A percentile compares a stretch with the other conserved stretches of the same genome.
Evolutionary conservation across 2,113 vertebrate genomes (phyloP).

Genomic region (Toxostoma redivivum): DNA sequence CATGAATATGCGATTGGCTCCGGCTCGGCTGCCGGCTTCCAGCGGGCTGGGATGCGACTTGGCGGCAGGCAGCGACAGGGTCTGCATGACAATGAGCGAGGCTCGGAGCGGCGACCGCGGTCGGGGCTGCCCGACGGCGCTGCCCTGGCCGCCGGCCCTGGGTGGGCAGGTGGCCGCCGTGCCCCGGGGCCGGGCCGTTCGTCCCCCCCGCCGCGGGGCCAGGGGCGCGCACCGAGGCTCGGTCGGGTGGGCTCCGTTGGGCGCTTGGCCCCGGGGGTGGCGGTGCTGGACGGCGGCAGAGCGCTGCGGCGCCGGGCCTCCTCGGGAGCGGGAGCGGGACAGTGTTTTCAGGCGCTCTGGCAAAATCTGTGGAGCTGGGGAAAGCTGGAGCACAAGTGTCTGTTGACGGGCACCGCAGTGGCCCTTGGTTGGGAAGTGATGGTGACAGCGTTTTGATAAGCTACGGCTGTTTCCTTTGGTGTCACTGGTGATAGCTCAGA

Average conservation of each 20-base stretch:
- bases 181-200: neutral
- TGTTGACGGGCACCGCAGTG: neutral
- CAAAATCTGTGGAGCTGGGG: neutral
- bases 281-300: neutral
- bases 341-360: neutral
- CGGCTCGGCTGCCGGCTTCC: neutral
- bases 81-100: neutral
- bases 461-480: neutral
- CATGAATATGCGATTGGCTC: conserved; percentile 32
- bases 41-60: neutral
- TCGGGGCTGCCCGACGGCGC: neutral
- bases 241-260: neutral
- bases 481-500: neutral
- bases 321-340: neutral
- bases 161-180: neutral
- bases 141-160: neutral
- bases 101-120: neutral
- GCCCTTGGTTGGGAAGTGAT: conserved; percentile 19
- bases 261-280: neutral
- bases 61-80: neutral
- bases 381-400: neutral
- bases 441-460: conserved; percentile 46
- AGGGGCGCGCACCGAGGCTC: neutral
- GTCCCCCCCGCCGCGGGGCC: neutral
- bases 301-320: neutral